phyloP scores from a whole-genome alignment of 2,888 invertebrate species.

The Dysmachus trigonus region DNA sequence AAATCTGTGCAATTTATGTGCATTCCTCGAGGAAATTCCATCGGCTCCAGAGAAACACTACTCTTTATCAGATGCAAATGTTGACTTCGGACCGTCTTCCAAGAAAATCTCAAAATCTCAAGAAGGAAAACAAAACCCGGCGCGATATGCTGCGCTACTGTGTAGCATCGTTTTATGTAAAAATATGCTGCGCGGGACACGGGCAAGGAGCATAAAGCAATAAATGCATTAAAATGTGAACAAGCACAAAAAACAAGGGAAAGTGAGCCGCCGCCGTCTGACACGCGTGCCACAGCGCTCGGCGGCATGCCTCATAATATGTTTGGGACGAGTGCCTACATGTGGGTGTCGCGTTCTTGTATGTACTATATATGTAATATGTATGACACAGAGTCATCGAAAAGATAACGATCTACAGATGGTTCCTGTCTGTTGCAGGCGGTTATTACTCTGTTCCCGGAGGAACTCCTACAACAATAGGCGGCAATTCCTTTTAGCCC shows the following conservation, averaged over 20 bases:
- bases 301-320: not conserved
- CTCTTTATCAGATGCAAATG: not conserved
- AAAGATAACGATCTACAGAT: conserved; percentile 14
- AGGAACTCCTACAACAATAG: not conserved
- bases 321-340: not conserved
- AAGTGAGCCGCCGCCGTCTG: not conserved
- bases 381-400: not conserved
- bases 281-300: not conserved
- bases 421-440: not conserved
- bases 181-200: not conserved
- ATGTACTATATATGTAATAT: no score
- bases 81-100: not conserved
- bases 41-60: not conserved
- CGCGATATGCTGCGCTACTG: not conserved
- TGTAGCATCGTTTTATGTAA: not conserved
- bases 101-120: not conserved
- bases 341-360: not conserved
- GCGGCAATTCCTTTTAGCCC: not conserved
- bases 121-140: not conserved
- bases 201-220: not conserved
- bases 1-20: conserved; percentile 12
- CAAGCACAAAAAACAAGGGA: not conserved
- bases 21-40: conserved; percentile 8
- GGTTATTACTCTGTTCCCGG: not conserved
- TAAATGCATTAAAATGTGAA: not conserved